Evolutionary conservation across 2,888 invertebrate species (phyloP).

Genomic region (Rotaria magnacalcarata): DNA sequence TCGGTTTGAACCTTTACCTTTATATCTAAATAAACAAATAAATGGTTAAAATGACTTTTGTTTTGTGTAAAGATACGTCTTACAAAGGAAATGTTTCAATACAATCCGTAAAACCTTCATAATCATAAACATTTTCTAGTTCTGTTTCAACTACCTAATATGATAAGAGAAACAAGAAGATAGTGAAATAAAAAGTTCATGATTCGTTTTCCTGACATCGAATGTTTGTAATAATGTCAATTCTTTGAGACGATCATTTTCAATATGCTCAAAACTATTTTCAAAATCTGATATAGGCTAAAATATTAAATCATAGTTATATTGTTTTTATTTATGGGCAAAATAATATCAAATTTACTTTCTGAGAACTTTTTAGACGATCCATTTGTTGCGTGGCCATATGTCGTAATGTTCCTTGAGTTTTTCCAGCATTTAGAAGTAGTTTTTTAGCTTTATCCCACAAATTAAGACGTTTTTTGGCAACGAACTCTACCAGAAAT

Average conservation of each 20-base stretch:
- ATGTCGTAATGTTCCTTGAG: neutral
- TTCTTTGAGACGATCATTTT: neutral
- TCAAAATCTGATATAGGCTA: neutral
- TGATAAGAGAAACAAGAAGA: slow-evolving; percentile 40
- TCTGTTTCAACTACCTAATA: slow-evolving; percentile 74
- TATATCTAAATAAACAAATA: neutral
- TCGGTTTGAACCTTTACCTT: slow-evolving; percentile 74
- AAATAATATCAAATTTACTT: neutral
- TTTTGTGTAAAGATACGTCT: slow-evolving; percentile 35
- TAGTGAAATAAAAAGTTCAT: no score
- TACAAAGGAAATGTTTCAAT: slow-evolving; percentile 78
- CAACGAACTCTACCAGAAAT: no score
- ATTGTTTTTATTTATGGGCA: neutral
- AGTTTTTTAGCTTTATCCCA: neutral
- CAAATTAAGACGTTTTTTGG: neutral
- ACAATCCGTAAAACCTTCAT: slow-evolving; percentile 81
- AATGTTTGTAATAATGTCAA: slow-evolving; percentile 8
- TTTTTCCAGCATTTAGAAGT: neutral
- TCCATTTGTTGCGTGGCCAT: neutral
- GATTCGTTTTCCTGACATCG: neutral
- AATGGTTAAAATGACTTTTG: neutral
- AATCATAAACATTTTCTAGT: slow-evolving; percentile 73
- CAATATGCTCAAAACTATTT: neutral
- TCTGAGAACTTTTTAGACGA: neutral
- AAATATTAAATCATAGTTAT: neutral